Evolutionary conservation across 2,113 vertebrate genomes (phyloP).

Genomic region (Phyllostomus hastatus): DNA sequence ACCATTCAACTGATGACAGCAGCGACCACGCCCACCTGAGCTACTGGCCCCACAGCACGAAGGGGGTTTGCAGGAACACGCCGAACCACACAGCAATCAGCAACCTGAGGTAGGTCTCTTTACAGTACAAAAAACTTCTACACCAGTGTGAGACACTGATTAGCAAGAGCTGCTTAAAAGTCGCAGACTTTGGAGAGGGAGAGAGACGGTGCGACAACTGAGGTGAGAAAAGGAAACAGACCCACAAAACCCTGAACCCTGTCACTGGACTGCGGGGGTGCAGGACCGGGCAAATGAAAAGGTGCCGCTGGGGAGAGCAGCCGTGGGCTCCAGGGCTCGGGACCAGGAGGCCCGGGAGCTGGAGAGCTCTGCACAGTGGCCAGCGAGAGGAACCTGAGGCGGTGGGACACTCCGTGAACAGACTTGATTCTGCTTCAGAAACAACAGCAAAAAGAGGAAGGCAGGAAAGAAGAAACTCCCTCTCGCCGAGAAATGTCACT

Average conservation of each 20-base stretch:
- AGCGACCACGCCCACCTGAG: conserved; percentile 73
- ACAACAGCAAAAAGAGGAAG: conserved; percentile 3
- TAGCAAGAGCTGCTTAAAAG: conserved; percentile 76
- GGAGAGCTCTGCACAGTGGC: conserved; percentile 27
- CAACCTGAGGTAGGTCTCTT: conserved; percentile 88
- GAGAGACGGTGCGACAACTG: conserved; percentile 69
- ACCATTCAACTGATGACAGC: conserved; percentile 80
- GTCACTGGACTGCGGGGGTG: conserved; percentile 33
- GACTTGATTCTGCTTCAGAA: conserved; percentile 44
- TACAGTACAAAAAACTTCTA: conserved; percentile 83
- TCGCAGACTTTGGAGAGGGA: conserved; percentile 62
- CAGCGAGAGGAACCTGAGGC: conserved; percentile 61
- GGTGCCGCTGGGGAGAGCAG: conserved; percentile 41
- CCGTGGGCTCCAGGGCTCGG: neutral
- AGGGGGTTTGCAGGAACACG: conserved; percentile 73
- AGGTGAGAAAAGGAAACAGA: conserved; percentile 62
- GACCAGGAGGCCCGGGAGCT: neutral
- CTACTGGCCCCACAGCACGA: conserved; percentile 71
- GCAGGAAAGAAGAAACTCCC: neutral
- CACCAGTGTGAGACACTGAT: conserved; percentile 83
- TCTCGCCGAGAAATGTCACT: neutral
- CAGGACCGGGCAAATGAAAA: conserved; percentile 16
- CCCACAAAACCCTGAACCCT: conserved; percentile 52
- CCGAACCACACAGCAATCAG: conserved; percentile 76
- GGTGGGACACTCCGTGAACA: conserved; percentile 34